Conservation (phyloP, 2,888 invertebrate species). For the Acronicta alni region DNA sequence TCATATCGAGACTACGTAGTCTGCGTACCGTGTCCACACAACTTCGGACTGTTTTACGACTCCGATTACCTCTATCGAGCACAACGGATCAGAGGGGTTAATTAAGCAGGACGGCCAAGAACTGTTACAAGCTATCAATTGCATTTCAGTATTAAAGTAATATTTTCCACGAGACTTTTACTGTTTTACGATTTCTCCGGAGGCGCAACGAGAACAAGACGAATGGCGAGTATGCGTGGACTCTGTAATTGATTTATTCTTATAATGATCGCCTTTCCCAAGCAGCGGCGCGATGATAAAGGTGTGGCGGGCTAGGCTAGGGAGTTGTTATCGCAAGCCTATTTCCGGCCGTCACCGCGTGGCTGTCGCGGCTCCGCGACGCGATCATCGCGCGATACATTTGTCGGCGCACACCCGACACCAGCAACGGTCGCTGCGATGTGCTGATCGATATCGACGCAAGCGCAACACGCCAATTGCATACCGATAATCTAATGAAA, state of each 20-base stretch:
- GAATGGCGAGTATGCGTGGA: slow-evolving; percentile 64
- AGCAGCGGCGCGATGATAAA: slow-evolving; percentile 81
- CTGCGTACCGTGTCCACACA: slow-evolving; percentile 48
- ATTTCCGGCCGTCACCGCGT: slow-evolving; percentile 87
- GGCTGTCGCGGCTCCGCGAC: slow-evolving; percentile 75
- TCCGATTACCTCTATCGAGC: slow-evolving; percentile 65
- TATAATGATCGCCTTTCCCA: slow-evolving; percentile 86
- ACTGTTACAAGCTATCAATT: slow-evolving; percentile 58
- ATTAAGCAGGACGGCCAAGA: slow-evolving; percentile 65
- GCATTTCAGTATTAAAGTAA: slow-evolving; percentile 58
- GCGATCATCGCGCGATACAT: slow-evolving; percentile 87
- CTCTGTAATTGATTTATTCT: slow-evolving; percentile 83
- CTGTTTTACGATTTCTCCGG: slow-evolving; percentile 68
- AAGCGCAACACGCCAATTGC: slow-evolving; percentile 79
- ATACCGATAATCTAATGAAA: slow-evolving; percentile 82
- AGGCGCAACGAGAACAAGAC: slow-evolving; percentile 62
- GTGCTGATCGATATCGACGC: slow-evolving; percentile 78
- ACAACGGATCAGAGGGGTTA: slow-evolving; percentile 67
- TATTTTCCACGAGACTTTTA: slow-evolving; percentile 62
- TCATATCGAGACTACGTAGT: slow-evolving; percentile 24
- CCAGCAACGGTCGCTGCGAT: slow-evolving; percentile 67
- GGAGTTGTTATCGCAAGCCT: slow-evolving; percentile 86
- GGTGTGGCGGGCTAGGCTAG: slow-evolving; percentile 78
- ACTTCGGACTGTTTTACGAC: slow-evolving; percentile 66
- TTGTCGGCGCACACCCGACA: slow-evolving; percentile 82